phyloP scores from a whole-genome alignment of 2,797 vertebrate species.

The Chloroceryle amazona region DNA sequence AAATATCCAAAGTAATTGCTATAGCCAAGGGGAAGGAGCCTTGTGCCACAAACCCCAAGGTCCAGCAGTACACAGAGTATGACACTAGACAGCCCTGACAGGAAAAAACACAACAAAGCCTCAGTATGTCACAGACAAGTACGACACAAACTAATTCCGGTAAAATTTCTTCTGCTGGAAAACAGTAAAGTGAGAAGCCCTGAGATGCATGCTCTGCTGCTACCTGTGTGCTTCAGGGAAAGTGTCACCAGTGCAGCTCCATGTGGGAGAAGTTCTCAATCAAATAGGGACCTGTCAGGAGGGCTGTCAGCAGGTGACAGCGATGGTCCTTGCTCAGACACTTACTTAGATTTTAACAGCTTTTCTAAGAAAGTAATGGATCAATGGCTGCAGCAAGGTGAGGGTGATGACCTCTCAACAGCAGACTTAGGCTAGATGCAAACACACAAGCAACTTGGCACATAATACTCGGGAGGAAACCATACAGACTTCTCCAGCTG shows the following conservation, averaged over 20 bases:
- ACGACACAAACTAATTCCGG: background rate
- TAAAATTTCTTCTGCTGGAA: background rate
- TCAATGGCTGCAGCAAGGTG: background rate
- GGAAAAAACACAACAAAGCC: background rate
- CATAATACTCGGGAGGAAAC: background rate
- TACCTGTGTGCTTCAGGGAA: background rate
- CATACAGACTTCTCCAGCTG: background rate
- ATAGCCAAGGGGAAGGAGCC: background rate
- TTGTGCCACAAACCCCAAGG: background rate
- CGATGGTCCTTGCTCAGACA: background rate
- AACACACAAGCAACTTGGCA: background rate
- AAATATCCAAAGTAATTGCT: background rate
- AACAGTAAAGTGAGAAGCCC: background rate
- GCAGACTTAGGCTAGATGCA: background rate
- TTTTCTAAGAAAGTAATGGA: conserved; percentile 21
- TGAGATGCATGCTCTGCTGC: background rate
- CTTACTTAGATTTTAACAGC: conserved; percentile 5
- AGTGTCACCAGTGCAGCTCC: background rate
- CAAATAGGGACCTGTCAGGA: background rate
- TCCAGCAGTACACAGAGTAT: background rate
- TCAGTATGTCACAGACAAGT: background rate
- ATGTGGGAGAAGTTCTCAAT: background rate
- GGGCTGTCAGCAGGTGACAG: background rate
- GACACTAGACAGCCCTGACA: background rate
- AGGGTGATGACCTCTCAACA: background rate